Conservation (phyloP, 2,888 invertebrate species). For the Sussaba pulchella region DNA sequence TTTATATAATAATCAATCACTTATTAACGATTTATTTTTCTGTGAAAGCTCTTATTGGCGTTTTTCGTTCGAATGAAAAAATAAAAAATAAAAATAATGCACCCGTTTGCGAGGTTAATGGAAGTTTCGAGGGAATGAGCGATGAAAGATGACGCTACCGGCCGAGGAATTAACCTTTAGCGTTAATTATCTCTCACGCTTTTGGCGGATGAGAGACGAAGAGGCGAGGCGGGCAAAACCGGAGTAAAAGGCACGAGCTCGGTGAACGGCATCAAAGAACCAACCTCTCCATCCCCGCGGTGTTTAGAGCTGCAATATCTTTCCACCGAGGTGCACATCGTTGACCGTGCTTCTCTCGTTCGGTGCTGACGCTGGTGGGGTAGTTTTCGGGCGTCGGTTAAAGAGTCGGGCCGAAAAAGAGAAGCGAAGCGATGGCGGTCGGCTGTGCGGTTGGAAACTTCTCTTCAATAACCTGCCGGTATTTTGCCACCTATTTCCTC, state of each 20-base stretch:
- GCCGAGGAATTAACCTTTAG: conserved; percentile 79
- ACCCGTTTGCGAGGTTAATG: not conserved
- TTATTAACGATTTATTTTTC: too few relatives aligned
- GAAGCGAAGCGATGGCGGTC: conserved; percentile 58
- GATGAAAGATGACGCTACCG: conserved; percentile 58
- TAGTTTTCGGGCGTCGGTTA: conserved; percentile 12
- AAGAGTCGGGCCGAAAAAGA: conserved; percentile 41
- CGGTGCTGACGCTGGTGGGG: conserved; percentile 14
- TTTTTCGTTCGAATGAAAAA: too few relatives aligned
- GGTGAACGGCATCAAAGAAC: conserved; percentile 80
- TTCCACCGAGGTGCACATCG: conserved; percentile 79
- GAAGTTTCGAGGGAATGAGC: conserved; percentile 15
- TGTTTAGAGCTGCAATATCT: conserved; percentile 81
- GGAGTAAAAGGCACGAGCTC: conserved; percentile 51
- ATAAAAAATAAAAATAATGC: too few relatives aligned
- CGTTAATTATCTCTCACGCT: conserved; percentile 79
- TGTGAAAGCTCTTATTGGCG: too few relatives aligned
- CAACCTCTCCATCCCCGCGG: conserved; percentile 52
- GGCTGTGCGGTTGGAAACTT: conserved; percentile 55
- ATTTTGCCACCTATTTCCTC: conserved; percentile 46
- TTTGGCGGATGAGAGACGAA: conserved; percentile 62
- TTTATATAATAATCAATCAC: too few relatives aligned
- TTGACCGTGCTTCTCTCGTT: conserved; percentile 70
- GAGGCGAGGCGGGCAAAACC: conserved; percentile 61
- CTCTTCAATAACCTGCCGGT: conserved; percentile 55